phyloP scores from a whole-genome alignment of 2,888 invertebrate genomes.

The Drosophila mulleri region DNA sequence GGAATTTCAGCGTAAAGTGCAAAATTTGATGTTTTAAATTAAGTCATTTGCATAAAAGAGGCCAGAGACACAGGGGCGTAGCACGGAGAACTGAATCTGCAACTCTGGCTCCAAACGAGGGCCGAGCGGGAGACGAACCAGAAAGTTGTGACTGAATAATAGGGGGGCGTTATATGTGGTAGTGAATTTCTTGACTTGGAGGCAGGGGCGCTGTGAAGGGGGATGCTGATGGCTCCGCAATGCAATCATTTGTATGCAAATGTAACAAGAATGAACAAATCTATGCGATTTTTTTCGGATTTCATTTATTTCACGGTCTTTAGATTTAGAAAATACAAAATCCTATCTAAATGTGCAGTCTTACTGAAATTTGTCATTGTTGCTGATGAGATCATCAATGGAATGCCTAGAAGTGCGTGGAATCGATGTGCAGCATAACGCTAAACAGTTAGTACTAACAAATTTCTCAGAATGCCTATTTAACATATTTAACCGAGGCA shows the following conservation, averaged over 20 bases:
- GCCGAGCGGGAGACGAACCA: conserved; percentile 3
- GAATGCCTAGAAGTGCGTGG: not conserved
- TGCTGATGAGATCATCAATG: conserved; percentile 25
- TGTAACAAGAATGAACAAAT: conserved; percentile 54
- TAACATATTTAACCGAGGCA: no score
- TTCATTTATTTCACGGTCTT: not conserved
- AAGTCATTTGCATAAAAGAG: conserved; percentile 72
- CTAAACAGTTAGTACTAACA: not conserved
- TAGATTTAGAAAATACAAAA: conserved; percentile 3
- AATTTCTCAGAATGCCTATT: no score
- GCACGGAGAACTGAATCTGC: conserved; percentile 18
- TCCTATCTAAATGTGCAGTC: conserved; percentile 10
- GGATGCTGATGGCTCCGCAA: conserved; percentile 15
- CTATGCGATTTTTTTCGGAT: conserved; percentile 35
- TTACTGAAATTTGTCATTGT: conserved; percentile 4
- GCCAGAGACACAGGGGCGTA: conserved; percentile 20
- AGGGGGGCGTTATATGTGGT: not conserved
- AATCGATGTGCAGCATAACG: not conserved
- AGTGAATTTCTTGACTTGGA: not conserved
- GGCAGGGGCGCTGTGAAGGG: not conserved
- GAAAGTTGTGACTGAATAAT: conserved; percentile 16
- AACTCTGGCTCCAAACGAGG: conserved; percentile 31
- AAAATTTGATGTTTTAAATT: conserved; percentile 76
- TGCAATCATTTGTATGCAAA: conserved; percentile 65
- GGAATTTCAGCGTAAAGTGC: conserved; percentile 48